Conservation (phyloP, 2,888 invertebrate species). For the Belgica antarctica region DNA sequence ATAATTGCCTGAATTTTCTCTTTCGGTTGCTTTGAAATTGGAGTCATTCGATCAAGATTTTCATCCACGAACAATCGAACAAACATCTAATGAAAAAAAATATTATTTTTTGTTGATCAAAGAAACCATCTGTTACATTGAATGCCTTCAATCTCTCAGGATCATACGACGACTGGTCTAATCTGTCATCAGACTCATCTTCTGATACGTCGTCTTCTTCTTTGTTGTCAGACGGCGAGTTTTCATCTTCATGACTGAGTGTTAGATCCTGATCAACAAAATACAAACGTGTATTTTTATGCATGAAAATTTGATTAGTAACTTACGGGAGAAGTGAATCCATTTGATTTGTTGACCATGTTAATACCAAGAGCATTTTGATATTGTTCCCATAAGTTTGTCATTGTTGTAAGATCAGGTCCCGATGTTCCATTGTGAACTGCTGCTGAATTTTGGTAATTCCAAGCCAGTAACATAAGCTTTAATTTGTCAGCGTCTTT, state of each 20-base stretch:
- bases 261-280: conserved; percentile 50
- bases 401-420: conserved; percentile 59
- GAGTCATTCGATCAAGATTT: conserved; percentile 92
- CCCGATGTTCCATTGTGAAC: conserved; percentile 60
- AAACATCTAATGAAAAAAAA: conserved; percentile 77
- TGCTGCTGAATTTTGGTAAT: conserved; percentile 72
- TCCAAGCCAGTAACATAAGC: conserved; percentile 85
- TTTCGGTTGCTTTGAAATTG: conserved; percentile 95
- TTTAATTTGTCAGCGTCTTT: conserved; percentile 86
- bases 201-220: conserved; percentile 78
- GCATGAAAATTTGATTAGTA: not conserved
- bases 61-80: conserved; percentile 95
- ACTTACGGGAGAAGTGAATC: conserved; percentile 19
- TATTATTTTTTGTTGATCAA: no score
- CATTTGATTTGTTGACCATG: conserved; percentile 46
- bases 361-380: conserved; percentile 63
- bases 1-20: conserved; percentile 97
- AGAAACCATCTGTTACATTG: conserved; percentile 79
- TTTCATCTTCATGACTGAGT: conserved; percentile 75
- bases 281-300: not conserved
- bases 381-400: conserved; percentile 83
- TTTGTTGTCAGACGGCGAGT: conserved; percentile 62
- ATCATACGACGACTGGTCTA: conserved; percentile 84
- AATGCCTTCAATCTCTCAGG: conserved; percentile 94
- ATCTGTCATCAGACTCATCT: conserved; percentile 87